A percentile compares a stretch with the other conserved stretches of the same genome.
Evolutionary conservation across 2,888 invertebrate species (phyloP).

Genomic region (Drosophila fungiperda): DNA sequence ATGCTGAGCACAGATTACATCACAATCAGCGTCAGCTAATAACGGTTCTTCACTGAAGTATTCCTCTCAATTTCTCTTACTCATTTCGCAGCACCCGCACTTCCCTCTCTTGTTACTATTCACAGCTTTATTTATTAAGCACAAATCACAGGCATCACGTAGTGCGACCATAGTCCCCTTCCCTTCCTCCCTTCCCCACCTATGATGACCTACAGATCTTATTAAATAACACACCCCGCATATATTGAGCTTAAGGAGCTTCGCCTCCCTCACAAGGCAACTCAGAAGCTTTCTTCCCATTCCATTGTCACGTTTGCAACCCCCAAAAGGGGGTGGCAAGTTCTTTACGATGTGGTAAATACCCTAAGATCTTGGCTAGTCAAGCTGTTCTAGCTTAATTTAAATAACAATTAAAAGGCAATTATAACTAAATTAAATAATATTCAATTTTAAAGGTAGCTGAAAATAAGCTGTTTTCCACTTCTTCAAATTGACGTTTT

Average conservation of each 20-base stretch:
- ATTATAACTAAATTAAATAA: background rate
- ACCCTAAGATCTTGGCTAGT: background rate
- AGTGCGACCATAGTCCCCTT: constrained; percentile 3
- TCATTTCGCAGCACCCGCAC: background rate
- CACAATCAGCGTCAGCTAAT: constrained; percentile 42
- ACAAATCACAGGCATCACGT: constrained; percentile 50
- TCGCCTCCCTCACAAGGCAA: background rate
- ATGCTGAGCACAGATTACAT: constrained; percentile 43
- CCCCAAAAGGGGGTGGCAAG: constrained; percentile 3
- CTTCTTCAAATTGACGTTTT: background rate
- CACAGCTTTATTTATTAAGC: constrained; percentile 6
- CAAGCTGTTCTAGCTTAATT: fast-evolving
- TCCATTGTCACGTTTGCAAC: constrained; percentile 37
- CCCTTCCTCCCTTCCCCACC: background rate
- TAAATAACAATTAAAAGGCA: background rate
- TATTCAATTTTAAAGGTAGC: background rate
- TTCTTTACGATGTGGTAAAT: background rate
- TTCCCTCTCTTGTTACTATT: background rate
- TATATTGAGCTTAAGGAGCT: constrained; percentile 2
- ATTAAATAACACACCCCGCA: constrained; percentile 32
- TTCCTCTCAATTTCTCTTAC: background rate
- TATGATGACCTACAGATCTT: constrained; percentile 7
- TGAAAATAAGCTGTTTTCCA: background rate
- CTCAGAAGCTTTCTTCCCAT: background rate
- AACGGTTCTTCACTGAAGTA: constrained; percentile 29